phyloP scores from a whole-genome alignment of 2,888 invertebrate species.

The Aproaerema taeniolella region DNA sequence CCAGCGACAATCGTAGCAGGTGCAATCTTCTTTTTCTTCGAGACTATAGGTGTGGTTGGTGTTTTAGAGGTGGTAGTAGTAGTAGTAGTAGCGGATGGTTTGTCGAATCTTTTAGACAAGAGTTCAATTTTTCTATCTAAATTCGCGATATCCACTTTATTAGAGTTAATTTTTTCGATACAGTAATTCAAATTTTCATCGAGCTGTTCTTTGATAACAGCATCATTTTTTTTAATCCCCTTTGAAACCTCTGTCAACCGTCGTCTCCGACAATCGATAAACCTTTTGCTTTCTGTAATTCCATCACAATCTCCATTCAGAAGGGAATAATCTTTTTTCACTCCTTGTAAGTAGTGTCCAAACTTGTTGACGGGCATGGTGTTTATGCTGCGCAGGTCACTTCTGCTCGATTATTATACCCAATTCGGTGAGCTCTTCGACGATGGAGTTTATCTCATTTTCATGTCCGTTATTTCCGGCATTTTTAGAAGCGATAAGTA shows the following conservation, averaged over 20 bases:
- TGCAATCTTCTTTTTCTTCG: too few species aligned
- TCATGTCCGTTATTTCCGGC: constrained; percentile 24
- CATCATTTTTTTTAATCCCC: neutral
- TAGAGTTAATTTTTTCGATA: neutral
- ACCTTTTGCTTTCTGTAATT: neutral
- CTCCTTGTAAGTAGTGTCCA: constrained; percentile 7
- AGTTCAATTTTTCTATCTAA: neutral
- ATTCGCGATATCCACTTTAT: neutral
- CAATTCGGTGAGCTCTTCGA: constrained; percentile 27
- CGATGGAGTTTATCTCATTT: constrained; percentile 38
- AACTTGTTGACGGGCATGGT: constrained; percentile 10
- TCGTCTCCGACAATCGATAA: neutral
- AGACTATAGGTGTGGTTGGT: neutral
- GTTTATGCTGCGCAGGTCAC: neutral
- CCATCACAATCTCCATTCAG: neutral
- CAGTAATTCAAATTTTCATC: constrained; percentile 1
- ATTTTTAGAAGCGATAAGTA: constrained; percentile 21
- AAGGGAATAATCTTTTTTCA: neutral
- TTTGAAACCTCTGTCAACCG: neutral
- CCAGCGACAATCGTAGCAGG: too few species aligned
- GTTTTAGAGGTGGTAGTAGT: too few species aligned
- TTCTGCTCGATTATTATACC: constrained; percentile 17
- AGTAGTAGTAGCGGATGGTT: too few species aligned
- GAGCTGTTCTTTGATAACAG: constrained; percentile 2
- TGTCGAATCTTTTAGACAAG: neutral